Conservation (phyloP, 2,888 invertebrate genomes). For the Papilio demoleus region DNA sequence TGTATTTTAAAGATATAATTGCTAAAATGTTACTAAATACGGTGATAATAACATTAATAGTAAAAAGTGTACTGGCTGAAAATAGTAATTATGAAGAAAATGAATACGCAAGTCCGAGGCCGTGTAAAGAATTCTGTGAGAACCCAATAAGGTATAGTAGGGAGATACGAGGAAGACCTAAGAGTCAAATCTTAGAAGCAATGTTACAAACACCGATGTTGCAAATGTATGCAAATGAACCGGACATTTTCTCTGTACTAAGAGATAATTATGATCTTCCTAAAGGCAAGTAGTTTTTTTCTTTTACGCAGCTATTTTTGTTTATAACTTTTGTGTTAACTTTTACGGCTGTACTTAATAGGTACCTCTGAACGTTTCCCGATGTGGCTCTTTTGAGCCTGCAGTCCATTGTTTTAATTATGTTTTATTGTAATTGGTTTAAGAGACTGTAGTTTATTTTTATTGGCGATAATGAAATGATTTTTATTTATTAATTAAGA, state of each 20-base stretch:
- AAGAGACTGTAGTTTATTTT: too few species aligned
- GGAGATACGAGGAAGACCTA: conserved; percentile 36
- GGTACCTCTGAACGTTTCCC: too few species aligned
- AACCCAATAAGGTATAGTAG: conserved; percentile 9
- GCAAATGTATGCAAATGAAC: conserved; percentile 54
- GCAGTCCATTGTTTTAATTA: too few species aligned
- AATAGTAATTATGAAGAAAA: conserved; percentile 46
- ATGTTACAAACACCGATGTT: conserved; percentile 65
- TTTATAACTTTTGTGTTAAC: too few species aligned
- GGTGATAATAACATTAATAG: conserved; percentile 11
- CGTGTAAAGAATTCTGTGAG: conserved; percentile 53
- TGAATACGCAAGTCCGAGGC: conserved; percentile 55
- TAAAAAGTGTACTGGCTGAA: conserved; percentile 28
- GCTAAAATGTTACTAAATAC: conserved; percentile 5
- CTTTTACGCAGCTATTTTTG: too few species aligned
- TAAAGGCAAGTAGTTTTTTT: conserved; percentile 58
- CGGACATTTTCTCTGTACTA: conserved; percentile 61
- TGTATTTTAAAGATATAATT: too few species aligned
- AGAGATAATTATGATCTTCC: conserved; percentile 69
- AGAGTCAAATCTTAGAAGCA: conserved; percentile 63
- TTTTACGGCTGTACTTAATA: not conserved
- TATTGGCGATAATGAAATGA: too few species aligned
- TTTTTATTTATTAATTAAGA: too few species aligned
- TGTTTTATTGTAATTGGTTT: too few species aligned
- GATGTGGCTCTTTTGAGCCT: too few species aligned